Evolutionary conservation across 2,888 invertebrate genomes (phyloP).

Genomic region (Masnerella sp.): DNA sequence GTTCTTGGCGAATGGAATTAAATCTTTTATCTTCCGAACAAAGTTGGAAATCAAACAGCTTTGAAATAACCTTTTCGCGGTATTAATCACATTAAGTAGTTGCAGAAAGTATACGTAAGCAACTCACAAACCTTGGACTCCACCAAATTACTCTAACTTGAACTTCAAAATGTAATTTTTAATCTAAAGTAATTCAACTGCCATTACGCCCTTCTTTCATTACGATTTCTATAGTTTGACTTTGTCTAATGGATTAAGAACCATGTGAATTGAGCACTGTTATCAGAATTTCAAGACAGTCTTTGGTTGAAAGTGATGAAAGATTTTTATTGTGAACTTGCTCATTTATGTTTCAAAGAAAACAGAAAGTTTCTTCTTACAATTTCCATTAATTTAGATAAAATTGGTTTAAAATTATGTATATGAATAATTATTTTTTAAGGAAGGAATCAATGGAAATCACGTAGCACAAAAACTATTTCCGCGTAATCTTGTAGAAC

Average conservation of each 20-base stretch:
- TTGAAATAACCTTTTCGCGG: conserved; percentile 36
- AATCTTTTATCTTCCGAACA: conserved; percentile 28
- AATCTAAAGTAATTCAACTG: conserved; percentile 17
- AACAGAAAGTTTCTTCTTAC: no score
- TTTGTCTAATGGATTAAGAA: conserved; percentile 15
- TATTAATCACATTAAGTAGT: conserved; percentile 47
- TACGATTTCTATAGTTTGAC: conserved; percentile 5
- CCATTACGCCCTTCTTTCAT: conserved; percentile 19
- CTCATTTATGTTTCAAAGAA: no score
- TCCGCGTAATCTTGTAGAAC: conserved; percentile 37
- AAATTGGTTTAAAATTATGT: no score
- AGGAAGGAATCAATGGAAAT: conserved; percentile 60
- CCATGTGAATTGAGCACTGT: background rate
- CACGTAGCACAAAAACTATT: conserved; percentile 59
- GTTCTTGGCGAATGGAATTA: no score
- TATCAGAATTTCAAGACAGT: no score
- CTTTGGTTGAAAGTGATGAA: no score
- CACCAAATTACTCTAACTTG: conserved; percentile 24
- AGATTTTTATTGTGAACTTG: no score
- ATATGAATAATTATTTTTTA: no score
- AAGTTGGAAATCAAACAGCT: conserved; percentile 41
- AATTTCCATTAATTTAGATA: no score
- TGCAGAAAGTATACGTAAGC: conserved; percentile 35
- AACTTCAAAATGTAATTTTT: conserved; percentile 45
- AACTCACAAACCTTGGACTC: conserved; percentile 27